These are phyloP conservation scores for Drosophila cardini DNA, from an alignment of 1,140 invertebrate species.

Conservation along the genomic window DNA sequence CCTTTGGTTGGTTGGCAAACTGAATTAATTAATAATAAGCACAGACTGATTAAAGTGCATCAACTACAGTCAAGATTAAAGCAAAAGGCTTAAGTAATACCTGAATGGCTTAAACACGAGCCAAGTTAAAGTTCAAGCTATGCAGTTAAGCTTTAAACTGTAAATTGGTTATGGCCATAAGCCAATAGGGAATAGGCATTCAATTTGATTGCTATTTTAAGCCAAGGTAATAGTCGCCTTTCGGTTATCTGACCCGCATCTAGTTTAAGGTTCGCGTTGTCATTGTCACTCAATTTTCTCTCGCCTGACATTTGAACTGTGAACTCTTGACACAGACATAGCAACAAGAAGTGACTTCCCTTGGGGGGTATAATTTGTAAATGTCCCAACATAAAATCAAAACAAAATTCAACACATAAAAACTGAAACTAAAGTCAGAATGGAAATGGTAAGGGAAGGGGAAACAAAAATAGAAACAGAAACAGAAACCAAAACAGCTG, in stretches of 20 bases:
- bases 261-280: constrained; percentile 46
- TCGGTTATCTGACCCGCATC: constrained; percentile 24
- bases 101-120: neutral
- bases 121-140: constrained; percentile 5
- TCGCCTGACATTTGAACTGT: constrained; percentile 63
- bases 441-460: constrained; percentile 23
- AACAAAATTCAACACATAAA: constrained; percentile 32
- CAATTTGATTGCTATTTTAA: constrained; percentile 24
- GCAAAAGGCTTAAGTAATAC: neutral
- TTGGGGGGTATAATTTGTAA: constrained; percentile 69
- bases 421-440: constrained; percentile 29
- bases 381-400: constrained; percentile 47
- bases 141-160: neutral
- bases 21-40: constrained; percentile 66
- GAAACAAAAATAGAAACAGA: constrained; percentile 24
- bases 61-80: neutral
- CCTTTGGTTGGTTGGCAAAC: constrained; percentile 32
- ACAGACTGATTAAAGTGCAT: constrained; percentile 57
- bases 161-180: constrained; percentile 5
- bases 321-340: constrained; percentile 45
- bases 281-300: constrained; percentile 74
- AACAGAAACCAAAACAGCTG: constrained; percentile 38
- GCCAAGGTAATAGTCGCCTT: constrained; percentile 22
- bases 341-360: constrained; percentile 41
- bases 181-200: neutral